These are phyloP conservation scores for Itoplectis maculator DNA, from an alignment of 2,888 invertebrate species.

Conservation along the genomic window DNA sequence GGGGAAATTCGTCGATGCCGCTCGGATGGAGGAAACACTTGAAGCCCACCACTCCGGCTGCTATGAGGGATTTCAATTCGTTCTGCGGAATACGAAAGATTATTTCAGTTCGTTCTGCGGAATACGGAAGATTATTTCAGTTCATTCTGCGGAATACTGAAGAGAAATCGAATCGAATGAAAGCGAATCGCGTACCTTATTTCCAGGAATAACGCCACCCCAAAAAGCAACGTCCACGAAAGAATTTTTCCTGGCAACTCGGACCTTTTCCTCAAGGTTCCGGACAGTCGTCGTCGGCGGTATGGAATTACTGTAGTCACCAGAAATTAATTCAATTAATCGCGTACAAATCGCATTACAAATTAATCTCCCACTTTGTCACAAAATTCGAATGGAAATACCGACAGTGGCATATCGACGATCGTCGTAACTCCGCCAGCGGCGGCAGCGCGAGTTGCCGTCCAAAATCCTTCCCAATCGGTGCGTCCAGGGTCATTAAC, in stretches of 20 bases:
- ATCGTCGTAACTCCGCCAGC: conserved; percentile 91
- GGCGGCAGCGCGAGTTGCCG: conserved; percentile 90
- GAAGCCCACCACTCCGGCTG: conserved; percentile 90
- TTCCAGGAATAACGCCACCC: conserved; percentile 91
- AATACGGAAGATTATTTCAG: not conserved
- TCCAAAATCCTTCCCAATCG: conserved; percentile 90
- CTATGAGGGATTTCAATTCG: conserved; percentile 86
- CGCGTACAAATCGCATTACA: no score
- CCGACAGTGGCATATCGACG: conserved; percentile 90
- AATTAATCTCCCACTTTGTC: no score
- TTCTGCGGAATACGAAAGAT: conserved; percentile 81
- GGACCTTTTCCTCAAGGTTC: conserved; percentile 87
- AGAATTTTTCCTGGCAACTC: conserved; percentile 86
- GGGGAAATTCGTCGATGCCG: conserved; percentile 89
- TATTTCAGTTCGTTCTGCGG: conserved; percentile 82
- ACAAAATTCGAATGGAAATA: no score
- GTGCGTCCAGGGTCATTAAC: conserved; percentile 91
- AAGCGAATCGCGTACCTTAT: no score
- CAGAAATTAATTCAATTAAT: conserved; percentile 69
- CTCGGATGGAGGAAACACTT: conserved; percentile 90
- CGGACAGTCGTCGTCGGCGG: conserved; percentile 89
- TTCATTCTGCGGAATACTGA: no score
- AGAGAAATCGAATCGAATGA: no score
- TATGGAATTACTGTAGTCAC: conserved; percentile 88
- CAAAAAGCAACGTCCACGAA: conserved; percentile 91